Base-by-base conservation (phyloP, 2,888 invertebrate genomes). In the Seira ritae region DNA sequence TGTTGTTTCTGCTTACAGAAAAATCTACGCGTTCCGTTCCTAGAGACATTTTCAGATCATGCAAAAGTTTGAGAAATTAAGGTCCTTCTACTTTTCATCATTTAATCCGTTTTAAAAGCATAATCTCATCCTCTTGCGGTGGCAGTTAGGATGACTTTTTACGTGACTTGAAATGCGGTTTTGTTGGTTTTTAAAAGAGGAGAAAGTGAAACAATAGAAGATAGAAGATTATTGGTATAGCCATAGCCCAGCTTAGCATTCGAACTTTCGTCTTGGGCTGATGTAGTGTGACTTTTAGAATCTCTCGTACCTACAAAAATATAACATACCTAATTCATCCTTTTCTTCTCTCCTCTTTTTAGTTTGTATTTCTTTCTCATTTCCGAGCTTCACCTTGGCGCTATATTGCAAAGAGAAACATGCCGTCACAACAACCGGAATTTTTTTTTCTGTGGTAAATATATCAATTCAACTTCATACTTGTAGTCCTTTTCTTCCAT, bases 71-170 rank as follows among this genome's bases (percentile, higher is more conserved):
- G 20, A 8, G 6, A 37, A 60, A 72, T 55, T 72, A 60, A 72
- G 24, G 12, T 22, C 6, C 23, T 22, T 75, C 46, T 80, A 55
- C 76, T 67, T 75, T 70, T 80, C 80, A 66, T 75, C 66, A 31
- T 75, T 81, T 81, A 81, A 81, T 81, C 73, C 81, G 31, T 69
- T 81, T 81, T 76, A 76, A 76, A 75, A 71, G 71, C 71, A 75
- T 75, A 80, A 80, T 80, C 68, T 80, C 60, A 60, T 20, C 55
- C 31, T 55, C 55, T 37, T 70, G 42, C 20, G 68, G 42, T 79
- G 24, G 80, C 31, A 31, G 31, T 31, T 31, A 31, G 37, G 72
- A 67, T 62, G 66, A 72, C 71, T 79, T 67, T 72, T 12, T 17
- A 67, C 50, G 24, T 75, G 67, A 74, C 68, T 20, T 68, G 80